Evolutionary conservation across 2,888 invertebrate genomes (phyloP), one percentile per base, ranked within the genome.

Genomic region (Scrobipalpa atriplicella): DNA sequence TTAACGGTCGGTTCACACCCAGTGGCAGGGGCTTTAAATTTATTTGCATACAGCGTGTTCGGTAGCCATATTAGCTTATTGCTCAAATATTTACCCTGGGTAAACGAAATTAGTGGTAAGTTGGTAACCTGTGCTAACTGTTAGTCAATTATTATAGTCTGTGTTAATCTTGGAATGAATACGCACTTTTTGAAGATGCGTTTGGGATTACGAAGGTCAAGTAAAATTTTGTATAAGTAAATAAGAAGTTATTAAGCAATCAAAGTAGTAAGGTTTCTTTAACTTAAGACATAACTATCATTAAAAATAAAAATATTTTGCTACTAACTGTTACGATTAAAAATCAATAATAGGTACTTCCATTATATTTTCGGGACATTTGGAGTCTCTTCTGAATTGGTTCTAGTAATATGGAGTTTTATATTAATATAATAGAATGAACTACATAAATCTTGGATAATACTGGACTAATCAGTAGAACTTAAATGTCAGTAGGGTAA

Each of bases 1-100:
- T 76, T 69, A 75, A 74, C 58, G 84, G 75, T 78, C 73, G 47
- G 66, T 43, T 64, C 77, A 67, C 67, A 62, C 67, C 69, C 68
- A 70, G 76, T 76, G 76, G 82, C 36, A 13, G 54, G 16, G 86
- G 86, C 89, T 91, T 90, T 90, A 88, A 82, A 85, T 86, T 82
- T 84, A 87, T 89, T 89, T 87, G 78, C 87, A 88, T 88, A 82
- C 43, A 39, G 52, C 36, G 21, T 36, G 64, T 64, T 60, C 54
- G 54, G 56, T 60, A 16, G 60, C 29, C 18, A 61, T 39, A 39
- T 9, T 21, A 10, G 18, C 19, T 21, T 54, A 29, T 29, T 54
- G 21, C 18, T 1, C 39, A 36, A 39, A 61, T 61, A 7, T n/a
- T 60, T 60, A 38, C 2, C 60, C 60, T 38, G n/a, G 18, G 39